Evolutionary conservation across 2,888 invertebrate species (phyloP).

Genomic region (Zonitis immaculata): DNA sequence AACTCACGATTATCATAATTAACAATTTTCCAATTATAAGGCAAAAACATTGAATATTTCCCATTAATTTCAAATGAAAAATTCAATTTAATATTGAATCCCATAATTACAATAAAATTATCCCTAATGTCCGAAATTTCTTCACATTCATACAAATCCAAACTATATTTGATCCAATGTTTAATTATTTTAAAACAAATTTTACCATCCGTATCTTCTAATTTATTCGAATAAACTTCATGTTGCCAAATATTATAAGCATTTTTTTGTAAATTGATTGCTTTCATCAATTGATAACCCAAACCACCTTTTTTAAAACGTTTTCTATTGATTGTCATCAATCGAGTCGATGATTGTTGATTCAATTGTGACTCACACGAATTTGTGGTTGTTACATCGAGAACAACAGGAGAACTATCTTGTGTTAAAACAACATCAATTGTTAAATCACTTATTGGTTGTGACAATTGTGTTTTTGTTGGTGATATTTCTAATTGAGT

Average conservation of each 20-base stretch:
- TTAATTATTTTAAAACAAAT: slow-evolving; percentile 28
- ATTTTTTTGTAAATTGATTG: slow-evolving; percentile 51
- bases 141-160: slow-evolving; percentile 8
- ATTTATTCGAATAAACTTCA: slow-evolving; percentile 51
- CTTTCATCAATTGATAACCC: slow-evolving; percentile 47
- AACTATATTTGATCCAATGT: slow-evolving; percentile 34
- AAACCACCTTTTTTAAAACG: slow-evolving; percentile 51
- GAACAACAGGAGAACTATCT: slow-evolving; percentile 18
- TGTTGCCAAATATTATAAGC: slow-evolving; percentile 54
- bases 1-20: slow-evolving; percentile 7
- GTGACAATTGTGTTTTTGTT: slow-evolving; percentile 1
- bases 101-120: slow-evolving; percentile 30
- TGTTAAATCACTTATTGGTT: slow-evolving; percentile 4
- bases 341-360: slow-evolving; percentile 27
- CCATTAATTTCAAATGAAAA: slow-evolving; percentile 18
- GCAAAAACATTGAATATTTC: slow-evolving; percentile 33
- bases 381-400: slow-evolving; percentile 7
- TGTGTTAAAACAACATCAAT: slow-evolving; percentile 28
- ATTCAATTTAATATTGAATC: slow-evolving; percentile 22
- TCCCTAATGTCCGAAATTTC: not conserved
- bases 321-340: slow-evolving; percentile 29
- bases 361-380: slow-evolving; percentile 17
- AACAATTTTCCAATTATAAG: slow-evolving; percentile 24
- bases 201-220: slow-evolving; percentile 22
- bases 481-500: slow-evolving; percentile 8